phyloP scores from a whole-genome alignment of 2,888 invertebrate species.

The Heliconius ethilla region DNA sequence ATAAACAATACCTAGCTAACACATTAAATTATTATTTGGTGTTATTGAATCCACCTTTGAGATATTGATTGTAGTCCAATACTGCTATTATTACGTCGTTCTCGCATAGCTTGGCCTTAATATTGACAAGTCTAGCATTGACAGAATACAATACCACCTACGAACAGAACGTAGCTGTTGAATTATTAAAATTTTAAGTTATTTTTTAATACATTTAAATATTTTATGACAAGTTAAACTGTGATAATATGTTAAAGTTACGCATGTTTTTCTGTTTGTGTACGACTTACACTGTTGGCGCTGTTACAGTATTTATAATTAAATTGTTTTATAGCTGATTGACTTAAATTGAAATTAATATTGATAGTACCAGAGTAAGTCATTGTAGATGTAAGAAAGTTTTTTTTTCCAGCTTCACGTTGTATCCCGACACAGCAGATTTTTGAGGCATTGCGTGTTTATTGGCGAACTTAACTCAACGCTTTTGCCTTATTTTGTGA shows the following conservation, averaged over 20 bases:
- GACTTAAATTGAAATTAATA: not conserved
- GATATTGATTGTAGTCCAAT: not conserved
- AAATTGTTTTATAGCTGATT: too few species aligned
- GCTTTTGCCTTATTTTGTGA: not conserved
- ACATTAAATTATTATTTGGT: not conserved
- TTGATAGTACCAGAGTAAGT: not conserved
- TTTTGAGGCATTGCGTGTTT: not conserved
- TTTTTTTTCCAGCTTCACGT: too few species aligned
- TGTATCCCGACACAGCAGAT: too few species aligned
- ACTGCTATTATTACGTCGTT: not conserved
- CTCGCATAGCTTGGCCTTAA: not conserved
- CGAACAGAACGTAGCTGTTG: not conserved
- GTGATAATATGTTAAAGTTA: too few species aligned
- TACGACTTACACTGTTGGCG: too few species aligned
- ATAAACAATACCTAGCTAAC: not conserved
- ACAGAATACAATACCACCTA: not conserved
- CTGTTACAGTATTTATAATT: too few species aligned
- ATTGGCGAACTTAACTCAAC: not conserved
- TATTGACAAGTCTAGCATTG: slow-evolving; percentile 9
- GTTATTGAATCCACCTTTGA: not conserved
- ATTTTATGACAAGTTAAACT: too few species aligned
- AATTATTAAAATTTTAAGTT: not conserved
- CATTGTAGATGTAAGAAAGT: not conserved
- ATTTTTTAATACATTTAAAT: too few species aligned
- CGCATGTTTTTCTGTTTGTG: too few species aligned